Conservation (phyloP, 2,888 invertebrate species). For the Nomada fabriciana region DNA sequence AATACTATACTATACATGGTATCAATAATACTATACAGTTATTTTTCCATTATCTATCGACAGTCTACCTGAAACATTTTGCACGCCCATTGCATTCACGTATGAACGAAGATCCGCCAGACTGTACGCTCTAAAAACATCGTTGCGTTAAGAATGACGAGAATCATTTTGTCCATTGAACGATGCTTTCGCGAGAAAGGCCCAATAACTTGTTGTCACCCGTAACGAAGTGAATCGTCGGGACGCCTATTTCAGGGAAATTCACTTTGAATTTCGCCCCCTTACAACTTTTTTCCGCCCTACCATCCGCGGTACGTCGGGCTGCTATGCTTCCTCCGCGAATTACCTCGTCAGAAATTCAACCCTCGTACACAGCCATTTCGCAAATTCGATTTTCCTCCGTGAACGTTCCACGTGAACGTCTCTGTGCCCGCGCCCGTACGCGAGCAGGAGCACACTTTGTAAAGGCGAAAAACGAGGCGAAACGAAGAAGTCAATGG, state of each 20-base stretch:
- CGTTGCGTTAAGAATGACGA: not conserved
- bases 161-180: constrained; percentile 44
- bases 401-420: constrained; percentile 42
- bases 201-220: constrained; percentile 46
- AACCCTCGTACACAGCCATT: constrained; percentile 81
- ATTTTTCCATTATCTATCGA: too few relatives aligned
- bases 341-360: constrained; percentile 83
- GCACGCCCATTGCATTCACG: not conserved
- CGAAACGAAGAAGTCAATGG: constrained; percentile 58
- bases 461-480: constrained; percentile 18
- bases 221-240: constrained; percentile 54
- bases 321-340: constrained; percentile 65
- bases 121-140: not conserved
- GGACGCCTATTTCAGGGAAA: constrained; percentile 57
- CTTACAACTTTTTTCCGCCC: constrained; percentile 63
- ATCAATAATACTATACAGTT: too few relatives aligned
- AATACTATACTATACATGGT: too few relatives aligned
- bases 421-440: not conserved
- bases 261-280: constrained; percentile 66
- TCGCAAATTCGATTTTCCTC: constrained; percentile 82
- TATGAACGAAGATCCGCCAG: not conserved
- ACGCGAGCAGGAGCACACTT: constrained; percentile 12
- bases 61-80: too few relatives aligned
- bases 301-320: constrained; percentile 53
- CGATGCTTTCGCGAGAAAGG: constrained; percentile 17